Base-by-base conservation (phyloP, 2,888 invertebrate genomes). In the Hirtodrosophila histrioides region DNA sequence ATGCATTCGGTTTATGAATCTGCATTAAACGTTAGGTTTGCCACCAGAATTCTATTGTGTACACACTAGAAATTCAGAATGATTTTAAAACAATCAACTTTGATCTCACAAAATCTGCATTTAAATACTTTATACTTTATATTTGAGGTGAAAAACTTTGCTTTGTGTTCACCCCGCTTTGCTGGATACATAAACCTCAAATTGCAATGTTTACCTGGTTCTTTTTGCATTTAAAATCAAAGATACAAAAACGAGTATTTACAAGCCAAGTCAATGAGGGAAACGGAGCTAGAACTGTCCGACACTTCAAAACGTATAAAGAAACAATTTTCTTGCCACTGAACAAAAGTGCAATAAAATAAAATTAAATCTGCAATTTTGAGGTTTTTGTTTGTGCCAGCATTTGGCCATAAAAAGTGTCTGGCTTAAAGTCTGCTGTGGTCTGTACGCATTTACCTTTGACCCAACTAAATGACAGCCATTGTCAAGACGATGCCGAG, bases 291-390 rank as follows among this genome's bases (percentile, higher is more conserved):
- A 36, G 24, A 11, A 35, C 31, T 12, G 24, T 23, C 36, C 36
- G 57, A 45, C 53, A 60, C 60, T 64, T 49, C 17, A 40, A 44
- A 57, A 43, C 43, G 64, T 67, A 76, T 78, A 80, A 89, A 82
- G 83, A 89, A 88, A 88, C 88, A 89, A 88, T 89, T 88, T 88
- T 62, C 80, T 53, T 69, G 69, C 50, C 78, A 69, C 23, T 56
- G 51, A 65, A 64, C 66, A 63, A 53, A 69, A 68, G 69, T 78
- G 85, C 82, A 82, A 89, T 86, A 84, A 90, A 90, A 90, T 90
- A 84, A 90, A 90, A 91, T 90, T 88, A 86, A 90, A 91, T 89
- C 89, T 90, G 89, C 89, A 79, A 88, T 86, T 89, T 90, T 83
- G 78, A 81, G 89, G 88, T 87, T 88, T 79, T 81, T 78, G 80